Base-by-base conservation (phyloP, 2,797 vertebrate genomes). In the Sparus aurata region DNA sequence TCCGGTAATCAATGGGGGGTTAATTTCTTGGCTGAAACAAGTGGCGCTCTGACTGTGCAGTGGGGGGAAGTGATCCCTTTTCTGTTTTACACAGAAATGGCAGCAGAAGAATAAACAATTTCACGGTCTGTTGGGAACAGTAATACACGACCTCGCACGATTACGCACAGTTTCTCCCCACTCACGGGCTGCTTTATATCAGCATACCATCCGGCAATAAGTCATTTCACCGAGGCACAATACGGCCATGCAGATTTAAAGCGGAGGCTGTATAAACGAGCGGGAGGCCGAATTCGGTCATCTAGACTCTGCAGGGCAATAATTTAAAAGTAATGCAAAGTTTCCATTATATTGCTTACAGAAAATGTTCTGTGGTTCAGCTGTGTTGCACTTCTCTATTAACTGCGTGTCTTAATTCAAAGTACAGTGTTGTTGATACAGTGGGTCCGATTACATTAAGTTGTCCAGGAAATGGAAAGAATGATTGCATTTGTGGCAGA, bases 21-120 rank as follows among this genome's bases (percentile, higher is more conserved):
- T 89, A 34, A 83, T 91, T 87, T 89, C 79, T 87, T 83, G 61
- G 81, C 75, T 69, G 61, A 81, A 85, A 87, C 75, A 73, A 90
- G 77, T 64, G 83, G 57, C 38, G 53, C 69, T 75, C 75, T 78
- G 77, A 80, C 80, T 66, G 74, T 65, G 71, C 79, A 64, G 69
- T 17, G 53, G 67, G 63, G 55, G 83, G 86, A 73, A 82, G 78
- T 69, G 66, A 86, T 87, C 61, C 72, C 53, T 78, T 87, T 69
- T 88, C 80, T 79, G 72, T 89, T 88, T 86, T 69, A 85, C 81
- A 80, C 74, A 71, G 73, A 88, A 89, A 90, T 61, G 84, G 75
- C 88, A 87, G 82, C 77, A 84, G 85, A 89, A 91, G 87, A 94
- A 94, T 91, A 93, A 94, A 93, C 92, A 91, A 94, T 93, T 94